Evolutionary conservation across 2,888 invertebrate species (phyloP), one percentile per base, ranked within the genome.

Genomic region (Amphipoea oculea): DNA sequence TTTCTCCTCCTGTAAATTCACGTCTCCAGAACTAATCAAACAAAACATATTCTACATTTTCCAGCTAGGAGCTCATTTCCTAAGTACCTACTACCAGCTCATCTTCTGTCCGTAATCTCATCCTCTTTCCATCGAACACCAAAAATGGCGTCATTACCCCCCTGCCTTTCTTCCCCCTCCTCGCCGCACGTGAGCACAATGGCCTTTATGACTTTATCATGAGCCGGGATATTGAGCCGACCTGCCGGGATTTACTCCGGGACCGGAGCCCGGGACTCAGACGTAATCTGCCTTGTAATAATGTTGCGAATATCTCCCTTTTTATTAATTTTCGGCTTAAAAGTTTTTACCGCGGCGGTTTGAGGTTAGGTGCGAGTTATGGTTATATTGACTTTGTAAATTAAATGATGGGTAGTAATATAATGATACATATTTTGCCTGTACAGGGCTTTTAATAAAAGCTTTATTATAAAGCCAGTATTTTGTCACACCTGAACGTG

Each of bases 171-270:
- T 12, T 17, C 23, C 71, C 48, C 20, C 72, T n/a, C 70, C 48
- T 57, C 20, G 73, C 70, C 75, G 79, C 89, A 88, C 88, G 90
- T 84, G 88, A 78, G 76, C 78, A 80, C 78, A 87, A 86, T 85
- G 78, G 79, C 76, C 72, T 78, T 80, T 84, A 90, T 84, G 87
- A 79, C 85, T 89, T 88, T 89, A 88, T 88, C 89, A 88, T 89
- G 90, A 86, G 81, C 82, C 84, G 89, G 84, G 84, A 88, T 88
- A 88, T 88, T 87, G 82, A 79, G 68, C 73, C 79, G 83, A 88
- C 88, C 86, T 81, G 70, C 86, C 86, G 45, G 88, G 77, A 75
- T 82, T 86, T 82, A 86, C 48, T 65, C 77, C 82, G 86, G 29
- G 70, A 76, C 83, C 48, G 36, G n/a, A 60, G 40, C 63, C 87